These are phyloP conservation scores for Mellivora capensis DNA, from an alignment of 2,113 vertebrate species.

Conservation along the genomic window DNA sequence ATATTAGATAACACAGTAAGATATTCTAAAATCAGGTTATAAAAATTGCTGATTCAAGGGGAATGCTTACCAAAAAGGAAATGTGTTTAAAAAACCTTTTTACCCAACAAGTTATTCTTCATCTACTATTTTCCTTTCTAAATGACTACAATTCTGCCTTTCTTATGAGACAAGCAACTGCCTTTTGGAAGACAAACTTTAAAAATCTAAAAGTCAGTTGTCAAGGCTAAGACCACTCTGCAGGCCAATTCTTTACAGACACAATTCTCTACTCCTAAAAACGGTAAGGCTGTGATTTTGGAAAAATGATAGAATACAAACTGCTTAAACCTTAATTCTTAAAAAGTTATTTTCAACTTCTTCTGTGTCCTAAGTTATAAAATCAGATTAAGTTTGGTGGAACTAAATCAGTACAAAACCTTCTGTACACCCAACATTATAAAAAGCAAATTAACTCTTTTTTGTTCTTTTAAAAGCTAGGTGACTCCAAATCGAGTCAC, in stretches of 20 bases:
- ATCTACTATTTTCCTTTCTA: constrained; percentile 5
- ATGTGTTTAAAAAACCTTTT: background rate
- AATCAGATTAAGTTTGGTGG: constrained; percentile 9
- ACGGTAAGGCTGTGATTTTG: background rate
- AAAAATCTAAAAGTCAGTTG: constrained; percentile 27
- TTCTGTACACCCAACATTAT: background rate
- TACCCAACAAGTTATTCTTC: constrained; percentile 6
- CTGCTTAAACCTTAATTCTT: background rate
- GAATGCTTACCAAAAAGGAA: constrained; percentile 23
- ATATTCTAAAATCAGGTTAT: constrained; percentile 29
- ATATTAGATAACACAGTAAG: background rate
- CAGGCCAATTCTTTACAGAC: constrained; percentile 14
- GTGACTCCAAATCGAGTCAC: constrained; percentile 26
- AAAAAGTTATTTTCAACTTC: constrained; percentile 14
- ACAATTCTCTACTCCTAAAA: constrained; percentile 10
- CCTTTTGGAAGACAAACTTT: constrained; percentile 38
- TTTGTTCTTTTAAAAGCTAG: constrained; percentile 32
- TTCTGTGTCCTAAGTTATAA: background rate
- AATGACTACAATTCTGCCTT: constrained; percentile 33
- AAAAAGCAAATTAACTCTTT: background rate
- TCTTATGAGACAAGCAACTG: constrained; percentile 3
- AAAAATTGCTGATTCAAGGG: background rate
- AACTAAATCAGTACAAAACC: constrained; percentile 32
- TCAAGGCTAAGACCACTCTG: background rate
- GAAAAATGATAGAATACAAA: background rate